phyloP scores from a whole-genome alignment of 2,113 vertebrate genomes.

The Saccopteryx leptura region DNA sequence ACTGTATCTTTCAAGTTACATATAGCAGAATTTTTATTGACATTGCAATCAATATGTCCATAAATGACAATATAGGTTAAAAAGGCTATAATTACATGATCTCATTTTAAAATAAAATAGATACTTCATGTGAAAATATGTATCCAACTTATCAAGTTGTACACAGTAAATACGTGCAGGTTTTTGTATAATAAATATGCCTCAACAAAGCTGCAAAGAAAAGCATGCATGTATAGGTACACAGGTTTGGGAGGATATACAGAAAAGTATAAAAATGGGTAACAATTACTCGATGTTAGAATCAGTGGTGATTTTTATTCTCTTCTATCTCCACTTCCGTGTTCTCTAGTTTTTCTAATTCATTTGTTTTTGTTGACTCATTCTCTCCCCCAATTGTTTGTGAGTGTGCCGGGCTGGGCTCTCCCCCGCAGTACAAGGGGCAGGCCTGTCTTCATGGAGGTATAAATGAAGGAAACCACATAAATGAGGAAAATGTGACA shows the following conservation, averaged over 20 bases:
- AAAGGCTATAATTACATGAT: background rate
- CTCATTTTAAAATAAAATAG: constrained; percentile 29
- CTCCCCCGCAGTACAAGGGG: rapidly evolving
- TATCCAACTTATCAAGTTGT: background rate
- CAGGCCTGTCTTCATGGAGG: background rate
- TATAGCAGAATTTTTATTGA: background rate
- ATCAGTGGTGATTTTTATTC: background rate
- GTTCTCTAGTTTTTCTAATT: background rate
- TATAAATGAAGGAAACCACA: too few species aligned
- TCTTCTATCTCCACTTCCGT: background rate
- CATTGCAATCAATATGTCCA: background rate
- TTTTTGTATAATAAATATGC: background rate
- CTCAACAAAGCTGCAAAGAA: background rate
- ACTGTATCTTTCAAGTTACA: background rate
- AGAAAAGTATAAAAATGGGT: background rate
- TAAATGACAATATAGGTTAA: background rate
- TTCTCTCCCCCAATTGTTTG: background rate
- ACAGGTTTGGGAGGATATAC: background rate
- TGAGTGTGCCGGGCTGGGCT: background rate
- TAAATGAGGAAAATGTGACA: rapidly evolving
- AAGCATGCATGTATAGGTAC: too few species aligned
- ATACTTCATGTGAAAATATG: background rate
- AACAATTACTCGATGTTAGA: background rate
- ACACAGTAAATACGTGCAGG: too few species aligned
- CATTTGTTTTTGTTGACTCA: background rate